Percentiles rank a stretch among this genome's conserved stretches.
phyloP scores from a whole-genome alignment of 1,140 invertebrate species.

The Probaryconus sp. region DNA sequence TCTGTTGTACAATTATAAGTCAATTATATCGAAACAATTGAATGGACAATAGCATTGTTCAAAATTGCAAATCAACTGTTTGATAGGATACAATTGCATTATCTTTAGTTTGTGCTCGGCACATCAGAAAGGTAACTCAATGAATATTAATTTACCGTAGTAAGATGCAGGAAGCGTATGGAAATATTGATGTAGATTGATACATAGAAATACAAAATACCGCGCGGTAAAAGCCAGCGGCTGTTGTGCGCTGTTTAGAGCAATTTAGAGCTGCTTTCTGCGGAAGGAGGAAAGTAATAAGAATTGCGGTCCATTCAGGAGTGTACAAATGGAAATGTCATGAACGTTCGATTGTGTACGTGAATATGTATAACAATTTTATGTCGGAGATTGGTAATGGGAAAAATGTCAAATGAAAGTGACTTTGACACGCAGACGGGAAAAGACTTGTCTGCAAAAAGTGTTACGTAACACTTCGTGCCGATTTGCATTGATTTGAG shows the following conservation, averaged over 20 bases:
- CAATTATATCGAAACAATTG: slow-evolving; percentile 41
- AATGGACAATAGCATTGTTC: slow-evolving; percentile 33
- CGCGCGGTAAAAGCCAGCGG: slow-evolving; percentile 2
- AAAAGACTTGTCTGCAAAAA: too few species aligned
- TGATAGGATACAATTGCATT: slow-evolving; percentile 39
- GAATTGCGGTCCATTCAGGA: slow-evolving; percentile 18
- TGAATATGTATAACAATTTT: not conserved
- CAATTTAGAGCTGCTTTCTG: slow-evolving; percentile 13
- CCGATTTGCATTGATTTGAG: slow-evolving; percentile 7
- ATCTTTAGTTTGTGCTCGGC: slow-evolving; percentile 37
- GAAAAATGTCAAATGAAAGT: not conserved
- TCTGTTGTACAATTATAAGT: slow-evolving; percentile 40
- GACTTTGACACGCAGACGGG: too few species aligned
- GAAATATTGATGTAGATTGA: slow-evolving; percentile 16
- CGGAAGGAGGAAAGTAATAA: slow-evolving; percentile 17
- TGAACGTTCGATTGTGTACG: not conserved
- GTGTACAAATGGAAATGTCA: slow-evolving; percentile 34
- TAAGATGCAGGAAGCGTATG: slow-evolving; percentile 15
- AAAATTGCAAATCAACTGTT: slow-evolving; percentile 39
- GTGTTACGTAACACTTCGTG: too few species aligned
- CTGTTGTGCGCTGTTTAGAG: slow-evolving; percentile 20
- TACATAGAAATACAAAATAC: slow-evolving; percentile 14
- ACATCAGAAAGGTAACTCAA: slow-evolving; percentile 24
- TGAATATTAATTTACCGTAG: slow-evolving; percentile 49
- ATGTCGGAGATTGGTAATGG: not conserved